Base-by-base conservation (phyloP, 2,797 vertebrate species). In the Acanthurus leucopareius region DNA sequence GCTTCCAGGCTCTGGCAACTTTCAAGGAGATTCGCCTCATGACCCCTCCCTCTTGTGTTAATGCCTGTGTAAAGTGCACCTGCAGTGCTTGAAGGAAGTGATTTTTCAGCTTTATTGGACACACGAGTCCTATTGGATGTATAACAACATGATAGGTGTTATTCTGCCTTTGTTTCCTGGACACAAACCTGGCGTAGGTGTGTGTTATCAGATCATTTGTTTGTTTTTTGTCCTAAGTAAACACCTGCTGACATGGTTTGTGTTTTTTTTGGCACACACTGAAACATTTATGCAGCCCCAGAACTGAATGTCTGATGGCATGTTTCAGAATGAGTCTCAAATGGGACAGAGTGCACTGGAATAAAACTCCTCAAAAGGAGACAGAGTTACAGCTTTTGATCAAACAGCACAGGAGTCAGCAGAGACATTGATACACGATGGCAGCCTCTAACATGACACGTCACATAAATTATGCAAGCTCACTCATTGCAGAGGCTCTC, bases 221-320 rank as follows among this genome's bases (percentile, higher is more conserved):
- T 73, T 81, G 68, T 73, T 78, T 66, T 65, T 9, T 20, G 57
- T 74, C 40, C 3, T 2, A 49, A n/a, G 17, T 38, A 17, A 44
- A 70, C 62, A 57, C 78, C 67, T 63, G 65, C 78, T 66, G 54
- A 74, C 64, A 44, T 11, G 35, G 54, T 65, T 66, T 44, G 15
- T 5, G 45, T 51, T 32, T 57, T 63, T 62, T 8, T 32, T 1
- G 22, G 51, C 57, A 62, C 51, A 49, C 45, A 1, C 69, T 92
- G 7, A 92, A 90, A 89, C 75, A 88, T 89, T 85, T 44, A 88
- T 78, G 73, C 60, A 49, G 67, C 68, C 53, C 77, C 75, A 65
- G 64, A 82, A 79, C 47, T 75, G 75, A 77, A 77, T 73, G 85
- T 87, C 73, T 84, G 77, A 84, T 79, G 61, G 65, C 42, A 47